Conservation (phyloP, 2,888 invertebrate species). For the Apoda limacodes region DNA sequence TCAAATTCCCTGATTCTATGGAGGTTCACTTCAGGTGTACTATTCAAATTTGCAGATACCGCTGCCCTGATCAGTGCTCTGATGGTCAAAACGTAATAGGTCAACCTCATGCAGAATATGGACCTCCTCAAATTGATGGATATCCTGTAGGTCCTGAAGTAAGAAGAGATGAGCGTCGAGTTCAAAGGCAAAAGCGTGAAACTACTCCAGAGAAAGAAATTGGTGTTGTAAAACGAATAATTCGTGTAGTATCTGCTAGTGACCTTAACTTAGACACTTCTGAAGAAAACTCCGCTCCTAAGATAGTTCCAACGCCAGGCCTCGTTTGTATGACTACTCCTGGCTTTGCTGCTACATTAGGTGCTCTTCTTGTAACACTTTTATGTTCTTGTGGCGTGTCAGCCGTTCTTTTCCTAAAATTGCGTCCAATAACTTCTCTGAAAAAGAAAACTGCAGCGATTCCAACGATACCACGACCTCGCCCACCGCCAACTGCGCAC, state of each 20-base stretch:
- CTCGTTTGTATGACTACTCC: conserved; percentile 95
- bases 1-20: conserved; percentile 97
- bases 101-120: conserved; percentile 75
- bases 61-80: conserved; percentile 93
- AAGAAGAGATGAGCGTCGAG: conserved; percentile 79
- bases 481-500: conserved; percentile 52
- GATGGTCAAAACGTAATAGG: conserved; percentile 68
- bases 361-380: conserved; percentile 84
- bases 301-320: conserved; percentile 75
- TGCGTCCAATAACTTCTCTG: conserved; percentile 75
- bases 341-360: conserved; percentile 89
- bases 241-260: conserved; percentile 91
- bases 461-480: conserved; percentile 56
- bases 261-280: conserved; percentile 85
- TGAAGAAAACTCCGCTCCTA: conserved; percentile 72
- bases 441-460: conserved; percentile 67
- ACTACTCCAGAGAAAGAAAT: conserved; percentile 80
- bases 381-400: conserved; percentile 88
- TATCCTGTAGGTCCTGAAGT: conserved; percentile 73
- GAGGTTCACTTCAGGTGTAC: conserved; percentile 97
- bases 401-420: conserved; percentile 84
- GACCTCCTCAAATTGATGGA: conserved; percentile 73
- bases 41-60: conserved; percentile 92
- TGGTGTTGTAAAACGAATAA: conserved; percentile 89
- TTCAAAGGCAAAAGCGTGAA: conserved; percentile 73